Evolutionary conservation across 1,140 invertebrate genomes (phyloP), one percentile per base, ranked within the genome.

Genomic region (Microvelia longipes): DNA sequence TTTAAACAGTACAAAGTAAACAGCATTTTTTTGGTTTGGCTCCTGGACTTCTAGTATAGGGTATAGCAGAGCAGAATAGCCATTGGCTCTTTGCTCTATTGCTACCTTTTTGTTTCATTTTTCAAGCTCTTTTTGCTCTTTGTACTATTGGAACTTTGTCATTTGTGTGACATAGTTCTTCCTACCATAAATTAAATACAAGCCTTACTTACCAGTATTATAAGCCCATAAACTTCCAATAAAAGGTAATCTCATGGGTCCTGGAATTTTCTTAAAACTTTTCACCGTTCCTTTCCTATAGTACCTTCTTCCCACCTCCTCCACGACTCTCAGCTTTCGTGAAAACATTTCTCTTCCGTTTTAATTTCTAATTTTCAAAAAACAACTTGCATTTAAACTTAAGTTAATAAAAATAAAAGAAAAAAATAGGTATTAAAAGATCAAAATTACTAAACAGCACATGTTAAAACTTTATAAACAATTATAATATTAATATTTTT

Each of bases 281-380:
- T 66, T 66, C 65, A 66, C 65, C 19, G 65, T 27, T 75, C 82
- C 80, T 19, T 28, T 66, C 2, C 28, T 2, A 28, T 66, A 28
- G 15, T 28, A 66, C 24, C 82, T 65, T 24, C 63, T 66, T 66
- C 35, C 35, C 35, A 50, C 5, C 35, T 50, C 5, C 19, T 50
- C 35, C 5, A 50, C 19, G 5, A 11, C 5, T 11, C 5, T 5
- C 35, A 50, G 19, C 19, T 50, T 50, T 19, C 19, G 5, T 50
- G 35, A 50, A 50, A 50, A 50, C 35, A 50, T 50, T n/a, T n/a
- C n/a, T n/a, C n/a, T n/a, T n/a, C n/a, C n/a, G n/a, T n/a, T n/a
- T n/a, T n/a, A n/a, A n/a, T n/a, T n/a, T n/a, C n/a, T n/a, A n/a
- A n/a, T n/a, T n/a, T n/a, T n/a, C n/a, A n/a, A n/a, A n/a, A n/a